These are phyloP conservation scores for Sebastes elongatus DNA, from an alignment of 2,797 vertebrate genomes.

Conservation along the genomic window DNA sequence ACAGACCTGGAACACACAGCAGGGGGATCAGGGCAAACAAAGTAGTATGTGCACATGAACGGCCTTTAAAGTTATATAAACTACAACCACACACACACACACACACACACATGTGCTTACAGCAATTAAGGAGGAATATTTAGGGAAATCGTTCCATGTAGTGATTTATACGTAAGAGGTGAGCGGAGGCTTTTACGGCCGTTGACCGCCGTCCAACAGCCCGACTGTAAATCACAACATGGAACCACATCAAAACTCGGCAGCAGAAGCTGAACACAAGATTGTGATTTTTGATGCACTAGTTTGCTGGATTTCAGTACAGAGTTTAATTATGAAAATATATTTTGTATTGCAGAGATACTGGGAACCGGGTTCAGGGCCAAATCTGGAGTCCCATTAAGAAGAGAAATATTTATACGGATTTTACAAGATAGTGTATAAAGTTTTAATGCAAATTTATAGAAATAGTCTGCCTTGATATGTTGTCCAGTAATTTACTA, in stretches of 20 bases:
- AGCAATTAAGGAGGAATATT: not conserved
- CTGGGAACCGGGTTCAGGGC: not conserved
- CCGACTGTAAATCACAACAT: not conserved
- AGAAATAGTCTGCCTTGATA: not conserved
- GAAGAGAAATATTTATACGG: not conserved
- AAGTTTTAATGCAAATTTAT: not conserved
- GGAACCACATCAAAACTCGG: not conserved
- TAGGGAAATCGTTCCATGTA: not conserved
- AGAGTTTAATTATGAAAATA: not conserved
- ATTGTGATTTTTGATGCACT: not conserved
- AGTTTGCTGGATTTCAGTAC: not conserved
- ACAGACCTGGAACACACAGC: constrained; percentile 57
- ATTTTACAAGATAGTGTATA: not conserved
- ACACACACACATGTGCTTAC: no score
- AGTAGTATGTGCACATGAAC: not conserved
- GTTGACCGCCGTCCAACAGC: not conserved
- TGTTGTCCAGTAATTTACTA: not conserved
- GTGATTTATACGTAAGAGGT: not conserved
- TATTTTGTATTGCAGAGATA: not conserved
- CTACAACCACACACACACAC: not conserved
- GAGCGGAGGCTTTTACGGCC: not conserved
- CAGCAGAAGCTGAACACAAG: not conserved
- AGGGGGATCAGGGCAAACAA: constrained; percentile 21
- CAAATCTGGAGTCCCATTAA: not conserved
- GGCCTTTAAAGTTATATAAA: not conserved